Conservation (phyloP, 2,113 vertebrate species). For the Pseudorectes ferrugineus region DNA sequence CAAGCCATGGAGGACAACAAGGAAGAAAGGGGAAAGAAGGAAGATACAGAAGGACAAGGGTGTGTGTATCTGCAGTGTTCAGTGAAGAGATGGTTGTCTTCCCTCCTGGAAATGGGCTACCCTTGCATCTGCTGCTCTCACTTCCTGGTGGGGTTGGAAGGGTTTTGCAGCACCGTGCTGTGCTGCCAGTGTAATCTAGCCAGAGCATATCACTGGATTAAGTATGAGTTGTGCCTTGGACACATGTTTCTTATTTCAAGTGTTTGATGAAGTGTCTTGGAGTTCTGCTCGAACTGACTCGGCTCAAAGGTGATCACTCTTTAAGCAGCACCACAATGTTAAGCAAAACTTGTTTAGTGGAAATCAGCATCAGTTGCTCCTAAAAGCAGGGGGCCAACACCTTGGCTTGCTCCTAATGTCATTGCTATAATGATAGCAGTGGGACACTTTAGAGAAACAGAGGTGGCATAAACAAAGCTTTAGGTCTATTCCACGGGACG, state of each 20-base stretch:
- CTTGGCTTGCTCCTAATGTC: not conserved
- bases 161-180: not conserved
- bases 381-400: not conserved
- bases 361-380: not conserved
- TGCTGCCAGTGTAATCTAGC: not conserved
- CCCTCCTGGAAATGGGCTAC: not conserved
- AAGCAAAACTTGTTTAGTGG: not conserved
- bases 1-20: not conserved
- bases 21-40: not conserved
- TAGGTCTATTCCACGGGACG: not conserved
- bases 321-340: not conserved
- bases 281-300: not conserved
- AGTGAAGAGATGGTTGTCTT: rapidly evolving
- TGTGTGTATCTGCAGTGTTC: rapidly evolving
- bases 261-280: not conserved
- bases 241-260: not conserved
- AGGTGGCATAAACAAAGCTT: not conserved
- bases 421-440: not conserved
- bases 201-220: not conserved
- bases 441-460: not conserved
- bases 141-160: not conserved
- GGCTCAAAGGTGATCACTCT: not conserved
- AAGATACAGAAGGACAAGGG: not conserved
- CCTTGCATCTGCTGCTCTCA: not conserved
- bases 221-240: not conserved